A percentile compares a stretch with the other conserved stretches of the same genome.
These are phyloP conservation scores for Corythornis leucogaster DNA, from an alignment of 2,797 vertebrate species.

Conservation along the genomic window DNA sequence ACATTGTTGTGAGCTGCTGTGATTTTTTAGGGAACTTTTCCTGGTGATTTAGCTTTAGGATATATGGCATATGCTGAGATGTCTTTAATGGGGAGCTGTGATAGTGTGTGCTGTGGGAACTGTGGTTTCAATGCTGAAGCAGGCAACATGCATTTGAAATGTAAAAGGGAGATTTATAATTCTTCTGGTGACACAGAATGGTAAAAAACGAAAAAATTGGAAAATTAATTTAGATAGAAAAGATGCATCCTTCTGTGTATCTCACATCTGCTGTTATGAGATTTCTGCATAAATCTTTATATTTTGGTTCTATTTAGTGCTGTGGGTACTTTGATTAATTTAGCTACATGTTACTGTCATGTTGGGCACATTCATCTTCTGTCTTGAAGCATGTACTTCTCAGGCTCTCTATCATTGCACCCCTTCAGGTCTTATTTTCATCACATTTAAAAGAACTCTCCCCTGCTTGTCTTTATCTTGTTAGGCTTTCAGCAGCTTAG, in stretches of 20 bases:
- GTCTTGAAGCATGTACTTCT: constrained; percentile 83
- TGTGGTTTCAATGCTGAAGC: not conserved
- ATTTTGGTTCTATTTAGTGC: constrained; percentile 65
- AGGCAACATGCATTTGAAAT: not conserved
- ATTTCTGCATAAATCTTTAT: constrained; percentile 65
- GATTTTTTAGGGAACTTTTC: constrained; percentile 55
- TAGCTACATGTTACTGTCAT: constrained; percentile 90
- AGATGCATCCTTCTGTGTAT: not conserved
- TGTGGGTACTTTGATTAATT: constrained; percentile 85
- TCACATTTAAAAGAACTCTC: constrained; percentile 78
- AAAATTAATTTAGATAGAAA: constrained; percentile 31
- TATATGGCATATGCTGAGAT: not conserved
- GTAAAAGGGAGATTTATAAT: not conserved
- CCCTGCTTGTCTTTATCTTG: constrained; percentile 82
- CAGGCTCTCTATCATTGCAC: constrained; percentile 86
- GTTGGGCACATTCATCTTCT: constrained; percentile 85
- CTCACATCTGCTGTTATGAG: not conserved
- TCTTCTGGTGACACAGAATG: not conserved
- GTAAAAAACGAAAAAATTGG: not conserved
- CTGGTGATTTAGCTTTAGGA: constrained; percentile 15
- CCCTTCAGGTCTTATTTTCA: constrained; percentile 87
- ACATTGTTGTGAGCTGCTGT: rapidly evolving
- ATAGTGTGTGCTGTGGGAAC: not conserved
- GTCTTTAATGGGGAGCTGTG: not conserved
- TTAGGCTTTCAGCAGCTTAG: constrained; percentile 82